Conservation (phyloP, 2,888 invertebrate genomes). For the Gnatocerus cornutus region DNA sequence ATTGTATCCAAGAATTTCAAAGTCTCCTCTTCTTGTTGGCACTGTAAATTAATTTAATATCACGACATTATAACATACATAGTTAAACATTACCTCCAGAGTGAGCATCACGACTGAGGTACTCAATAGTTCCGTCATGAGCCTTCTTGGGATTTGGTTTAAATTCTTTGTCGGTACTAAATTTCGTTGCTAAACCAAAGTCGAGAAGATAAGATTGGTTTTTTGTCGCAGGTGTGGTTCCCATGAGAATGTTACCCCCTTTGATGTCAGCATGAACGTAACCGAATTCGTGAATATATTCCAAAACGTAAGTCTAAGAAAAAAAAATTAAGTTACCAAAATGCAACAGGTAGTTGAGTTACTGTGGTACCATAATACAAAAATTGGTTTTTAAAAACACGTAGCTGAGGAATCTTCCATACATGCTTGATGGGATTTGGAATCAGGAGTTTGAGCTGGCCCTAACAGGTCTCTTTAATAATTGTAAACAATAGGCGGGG, state of each 20-base stretch:
- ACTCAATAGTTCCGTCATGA: conserved; percentile 98
- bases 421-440: no score
- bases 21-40: conserved; percentile 90
- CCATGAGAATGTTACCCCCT: conserved; percentile 92
- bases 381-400: no score
- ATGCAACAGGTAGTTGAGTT: no score
- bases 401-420: no score
- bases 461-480: no score
- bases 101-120: conserved; percentile 97
- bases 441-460: no score
- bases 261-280: conserved; percentile 98
- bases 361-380: no score
- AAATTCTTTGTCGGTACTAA: conserved; percentile 81
- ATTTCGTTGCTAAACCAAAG: conserved; percentile 91
- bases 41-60: conserved; percentile 70
- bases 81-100: conserved; percentile 78
- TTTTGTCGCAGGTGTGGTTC: conserved; percentile 77
- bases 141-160: conserved; percentile 93
- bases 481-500: no score
- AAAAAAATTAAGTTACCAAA: conserved; percentile 18
- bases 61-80: not conserved
- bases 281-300: conserved; percentile 92
- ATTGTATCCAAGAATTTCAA: conserved; percentile 96
- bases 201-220: conserved; percentile 92
- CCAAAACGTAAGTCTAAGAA: conserved; percentile 77